These are phyloP conservation scores for Taeniopygia guttata DNA, from an alignment of 2,797 vertebrate species.

Conservation along the genomic window DNA sequence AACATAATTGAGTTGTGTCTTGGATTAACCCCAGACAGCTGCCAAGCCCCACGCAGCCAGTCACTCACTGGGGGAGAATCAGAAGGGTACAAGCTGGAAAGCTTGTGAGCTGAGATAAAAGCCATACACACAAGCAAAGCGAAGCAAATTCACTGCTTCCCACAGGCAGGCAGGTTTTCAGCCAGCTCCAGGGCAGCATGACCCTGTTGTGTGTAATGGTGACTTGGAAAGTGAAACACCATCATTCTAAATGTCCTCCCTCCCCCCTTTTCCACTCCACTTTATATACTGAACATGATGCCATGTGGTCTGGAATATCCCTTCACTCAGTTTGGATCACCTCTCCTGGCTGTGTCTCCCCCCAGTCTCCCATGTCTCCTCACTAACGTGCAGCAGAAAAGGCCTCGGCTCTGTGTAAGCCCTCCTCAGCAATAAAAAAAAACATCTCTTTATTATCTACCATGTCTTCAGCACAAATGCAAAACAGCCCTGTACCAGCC, in stretches of 20 bases:
- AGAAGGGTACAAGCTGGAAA: not conserved
- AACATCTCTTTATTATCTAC: not conserved
- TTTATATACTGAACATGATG: not conserved
- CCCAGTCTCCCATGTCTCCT: not conserved
- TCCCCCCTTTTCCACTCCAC: not conserved
- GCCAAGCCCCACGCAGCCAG: not conserved
- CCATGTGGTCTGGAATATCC: not conserved
- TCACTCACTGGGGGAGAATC: not conserved
- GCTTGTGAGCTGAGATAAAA: not conserved
- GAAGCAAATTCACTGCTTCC: not conserved
- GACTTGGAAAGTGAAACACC: not conserved
- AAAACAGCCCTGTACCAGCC: not conserved
- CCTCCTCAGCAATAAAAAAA: not conserved
- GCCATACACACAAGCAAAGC: not conserved
- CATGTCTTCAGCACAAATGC: not conserved
- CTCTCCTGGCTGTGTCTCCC: not conserved
- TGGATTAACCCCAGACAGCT: not conserved
- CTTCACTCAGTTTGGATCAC: not conserved
- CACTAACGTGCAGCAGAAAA: not conserved
- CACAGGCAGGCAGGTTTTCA: not conserved
- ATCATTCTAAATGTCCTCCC: not conserved
- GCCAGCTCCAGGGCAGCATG: not conserved
- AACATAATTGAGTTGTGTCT: not conserved
- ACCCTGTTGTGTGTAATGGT: fast-evolving
- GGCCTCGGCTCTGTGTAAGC: not conserved